Evolutionary conservation across 2,113 vertebrate species (phyloP), one percentile per base, ranked within the genome.

Genomic region (Steatornis caripensis): DNA sequence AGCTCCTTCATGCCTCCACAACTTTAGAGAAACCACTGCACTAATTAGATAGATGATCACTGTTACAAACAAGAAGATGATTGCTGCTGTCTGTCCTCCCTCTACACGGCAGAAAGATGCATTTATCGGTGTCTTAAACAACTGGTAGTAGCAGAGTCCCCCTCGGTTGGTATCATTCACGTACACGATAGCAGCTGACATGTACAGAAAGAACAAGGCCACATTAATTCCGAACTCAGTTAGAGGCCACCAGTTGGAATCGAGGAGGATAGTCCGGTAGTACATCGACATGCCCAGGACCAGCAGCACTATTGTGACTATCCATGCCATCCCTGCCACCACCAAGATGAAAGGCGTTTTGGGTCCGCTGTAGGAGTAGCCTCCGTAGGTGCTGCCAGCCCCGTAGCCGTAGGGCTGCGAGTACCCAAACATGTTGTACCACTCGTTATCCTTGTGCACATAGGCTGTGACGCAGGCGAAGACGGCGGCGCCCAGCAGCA

Each of bases 401-500:
- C 98, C 98, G 12, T 97, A 97, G 46, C 98, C 68, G 17, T 98
- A 98, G 8, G 99, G 98, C 91, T 98, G 97, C 1, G 98, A 96
- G 90, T 99, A 99, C 2, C 99, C 99, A 22, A 98, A 99, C 98
- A 99, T 94, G 94, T 99, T 99, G 94, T 99, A 99, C 99, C 99
- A 99, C 95, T 99, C 99, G 16, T 98, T 99, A 96, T 99, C 99
- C 96, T 99, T 99, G 97, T 99, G 99, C 36, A 99, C 98, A 7
- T 99, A 99, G 5, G 99, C 99, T 0, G 99, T 99, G 92, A 99
- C 98, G 27, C 99, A 99, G n/a, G 99, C 99, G 18, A 99, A 99
- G 60, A 99, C 98, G 1, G 98, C 99, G 0, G 99, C 99, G 2
- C 99, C 99, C 71, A 99, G 95, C 27, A 99, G 98, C 93, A 99